Percentiles rank a stretch among this genome's conserved stretches.
phyloP scores from a whole-genome alignment of 2,113 vertebrate species.

The Campylorhamphus procurvoides region DNA sequence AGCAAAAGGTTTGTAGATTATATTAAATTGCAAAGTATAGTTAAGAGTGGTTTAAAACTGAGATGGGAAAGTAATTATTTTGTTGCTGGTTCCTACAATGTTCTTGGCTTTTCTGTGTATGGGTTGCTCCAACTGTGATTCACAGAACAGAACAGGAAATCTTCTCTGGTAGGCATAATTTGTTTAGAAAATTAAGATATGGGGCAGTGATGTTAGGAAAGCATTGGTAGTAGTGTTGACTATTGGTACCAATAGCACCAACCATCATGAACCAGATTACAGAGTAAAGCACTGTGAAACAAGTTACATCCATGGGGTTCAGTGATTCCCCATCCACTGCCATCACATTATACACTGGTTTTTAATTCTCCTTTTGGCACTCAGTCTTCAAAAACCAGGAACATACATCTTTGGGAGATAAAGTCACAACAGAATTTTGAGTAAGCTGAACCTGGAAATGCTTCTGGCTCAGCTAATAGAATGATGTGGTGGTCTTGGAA shows the following conservation, averaged over 20 bases:
- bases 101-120: neutral
- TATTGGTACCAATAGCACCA: neutral
- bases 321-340: neutral
- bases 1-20: neutral
- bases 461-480: neutral
- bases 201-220: neutral
- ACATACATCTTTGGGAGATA: neutral
- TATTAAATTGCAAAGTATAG: neutral
- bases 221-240: neutral
- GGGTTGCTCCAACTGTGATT: neutral
- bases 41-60: neutral
- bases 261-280: neutral
- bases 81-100: fast-evolving
- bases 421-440: neutral
- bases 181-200: neutral
- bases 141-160: neutral
- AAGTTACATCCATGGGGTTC: neutral
- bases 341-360: neutral
- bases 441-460: neutral
- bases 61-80: neutral
- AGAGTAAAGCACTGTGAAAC: neutral
- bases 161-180: neutral
- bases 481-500: neutral
- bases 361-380: neutral
- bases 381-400: neutral